A percentile compares a stretch with the other conserved stretches of the same genome.
Evolutionary conservation across 2,888 invertebrate species (phyloP).

Genomic region (Aelia acuminata): DNA sequence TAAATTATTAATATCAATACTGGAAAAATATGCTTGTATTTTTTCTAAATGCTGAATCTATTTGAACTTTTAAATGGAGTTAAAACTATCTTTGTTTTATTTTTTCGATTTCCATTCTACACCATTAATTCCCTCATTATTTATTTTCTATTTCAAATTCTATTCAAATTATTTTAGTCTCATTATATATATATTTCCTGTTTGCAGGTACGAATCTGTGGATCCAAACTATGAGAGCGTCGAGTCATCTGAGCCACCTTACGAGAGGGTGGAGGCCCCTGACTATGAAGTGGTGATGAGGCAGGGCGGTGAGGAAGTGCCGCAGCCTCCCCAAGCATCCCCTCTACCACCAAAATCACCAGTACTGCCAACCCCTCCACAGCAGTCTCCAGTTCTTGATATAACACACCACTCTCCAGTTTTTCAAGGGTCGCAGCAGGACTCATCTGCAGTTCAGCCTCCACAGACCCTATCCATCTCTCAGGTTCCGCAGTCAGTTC

Average conservation of each 20-base stretch:
- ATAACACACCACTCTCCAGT: not conserved
- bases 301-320: slow-evolving; percentile 51
- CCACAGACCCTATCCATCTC: not conserved
- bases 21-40: too few species aligned
- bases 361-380: not conserved
- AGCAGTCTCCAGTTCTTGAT: not conserved
- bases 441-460: not conserved
- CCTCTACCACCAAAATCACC: not conserved
- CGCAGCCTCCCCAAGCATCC: not conserved
- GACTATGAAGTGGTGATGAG: slow-evolving; percentile 63
- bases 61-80: too few species aligned
- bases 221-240: slow-evolving; percentile 89
- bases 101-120: not conserved
- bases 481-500: slow-evolving; percentile 50
- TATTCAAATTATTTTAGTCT: not conserved
- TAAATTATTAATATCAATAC: too few species aligned
- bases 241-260: slow-evolving; percentile 76
- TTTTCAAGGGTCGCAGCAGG: not conserved
- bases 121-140: not conserved
- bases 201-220: slow-evolving; percentile 70
- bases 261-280: slow-evolving; percentile 73
- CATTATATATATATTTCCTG: not conserved
- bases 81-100: not conserved
- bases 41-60: too few species aligned
- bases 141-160: not conserved